These are phyloP conservation scores for Teleopsis dalmanni DNA, from an alignment of 1,140 invertebrate genomes.

Conservation along the genomic window DNA sequence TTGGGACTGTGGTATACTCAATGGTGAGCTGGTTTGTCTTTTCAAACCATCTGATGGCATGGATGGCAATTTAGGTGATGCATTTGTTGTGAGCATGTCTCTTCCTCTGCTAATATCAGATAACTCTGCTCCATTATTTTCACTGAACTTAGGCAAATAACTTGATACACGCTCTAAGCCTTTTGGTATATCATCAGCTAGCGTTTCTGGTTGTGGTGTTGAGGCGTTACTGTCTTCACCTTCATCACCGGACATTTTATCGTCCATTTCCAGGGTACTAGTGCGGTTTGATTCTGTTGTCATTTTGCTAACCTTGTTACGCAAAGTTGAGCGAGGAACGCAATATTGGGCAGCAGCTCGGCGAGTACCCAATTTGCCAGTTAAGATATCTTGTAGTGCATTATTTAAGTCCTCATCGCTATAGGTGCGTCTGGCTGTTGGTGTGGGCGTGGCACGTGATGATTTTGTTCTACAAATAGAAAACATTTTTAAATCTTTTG, in stretches of 20 bases:
- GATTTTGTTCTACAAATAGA: conserved; percentile 9
- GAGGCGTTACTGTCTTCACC: conserved; percentile 30
- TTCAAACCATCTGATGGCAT: background rate
- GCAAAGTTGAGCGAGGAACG: conserved; percentile 87
- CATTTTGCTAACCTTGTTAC: conserved; percentile 90
- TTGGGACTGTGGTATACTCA: conserved; percentile 28
- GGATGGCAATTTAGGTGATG: conserved; percentile 20
- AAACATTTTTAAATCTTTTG: background rate
- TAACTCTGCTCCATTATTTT: conserved; percentile 13
- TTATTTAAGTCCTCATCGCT: conserved; percentile 86
- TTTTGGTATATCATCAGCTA: conserved; percentile 7
- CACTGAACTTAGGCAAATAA: conserved; percentile 19
- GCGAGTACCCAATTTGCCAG: conserved; percentile 82
- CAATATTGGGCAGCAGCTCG: conserved; percentile 90
- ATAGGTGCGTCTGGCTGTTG: conserved; percentile 60
- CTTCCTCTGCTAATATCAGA: too few species aligned
- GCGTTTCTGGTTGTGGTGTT: conserved; percentile 18
- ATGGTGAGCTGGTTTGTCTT: background rate
- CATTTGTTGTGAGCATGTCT: too few species aligned
- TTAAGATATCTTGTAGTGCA: conserved; percentile 85
- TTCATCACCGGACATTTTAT: conserved; percentile 56
- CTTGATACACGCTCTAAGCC: conserved; percentile 18
- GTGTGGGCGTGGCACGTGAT: conserved; percentile 42
- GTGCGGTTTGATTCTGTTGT: conserved; percentile 60
- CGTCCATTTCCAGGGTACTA: conserved; percentile 52